These are phyloP conservation scores for Bufo gargarizans DNA, from an alignment of 2,113 vertebrate species.

Conservation along the genomic window DNA sequence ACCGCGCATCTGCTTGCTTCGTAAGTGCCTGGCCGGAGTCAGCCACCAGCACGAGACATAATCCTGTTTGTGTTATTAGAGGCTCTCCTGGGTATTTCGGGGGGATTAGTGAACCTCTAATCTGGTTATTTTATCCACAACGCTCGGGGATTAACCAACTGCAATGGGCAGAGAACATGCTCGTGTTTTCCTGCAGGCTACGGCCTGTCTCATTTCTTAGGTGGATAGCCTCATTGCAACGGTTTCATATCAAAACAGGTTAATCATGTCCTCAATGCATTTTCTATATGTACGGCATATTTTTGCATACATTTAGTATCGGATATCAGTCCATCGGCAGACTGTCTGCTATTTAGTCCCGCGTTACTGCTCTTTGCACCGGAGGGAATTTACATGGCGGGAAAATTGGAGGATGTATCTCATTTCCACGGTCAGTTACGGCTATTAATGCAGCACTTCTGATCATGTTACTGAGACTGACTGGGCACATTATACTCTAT, in stretches of 20 bases:
- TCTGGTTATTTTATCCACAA: conserved; percentile 50
- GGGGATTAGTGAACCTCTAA: conserved; percentile 45
- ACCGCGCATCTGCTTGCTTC: conserved; percentile 45
- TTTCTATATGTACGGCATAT: neutral
- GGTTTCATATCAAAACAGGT: neutral
- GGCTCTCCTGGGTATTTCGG: conserved; percentile 45
- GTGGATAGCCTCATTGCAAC: neutral
- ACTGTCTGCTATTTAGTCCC: neutral
- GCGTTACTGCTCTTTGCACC: neutral
- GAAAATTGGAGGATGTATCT: conserved; percentile 8
- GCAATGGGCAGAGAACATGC: neutral
- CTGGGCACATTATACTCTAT: neutral
- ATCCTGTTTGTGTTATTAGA: conserved; percentile 53
- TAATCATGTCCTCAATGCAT: neutral
- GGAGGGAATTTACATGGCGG: conserved; percentile 10
- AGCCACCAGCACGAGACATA: conserved; percentile 14
- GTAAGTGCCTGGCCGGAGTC: conserved; percentile 29
- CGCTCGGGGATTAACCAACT: conserved; percentile 9
- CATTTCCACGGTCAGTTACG: conserved; percentile 1
- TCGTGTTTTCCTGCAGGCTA: neutral
- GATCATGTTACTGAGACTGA: conserved; percentile 35
- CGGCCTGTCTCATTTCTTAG: neutral
- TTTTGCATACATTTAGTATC: conserved; percentile 5
- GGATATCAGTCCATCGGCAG: neutral
- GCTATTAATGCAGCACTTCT: neutral